phyloP scores from a whole-genome alignment of 2,888 invertebrate species.

The Synanthedon formicaeformis region DNA sequence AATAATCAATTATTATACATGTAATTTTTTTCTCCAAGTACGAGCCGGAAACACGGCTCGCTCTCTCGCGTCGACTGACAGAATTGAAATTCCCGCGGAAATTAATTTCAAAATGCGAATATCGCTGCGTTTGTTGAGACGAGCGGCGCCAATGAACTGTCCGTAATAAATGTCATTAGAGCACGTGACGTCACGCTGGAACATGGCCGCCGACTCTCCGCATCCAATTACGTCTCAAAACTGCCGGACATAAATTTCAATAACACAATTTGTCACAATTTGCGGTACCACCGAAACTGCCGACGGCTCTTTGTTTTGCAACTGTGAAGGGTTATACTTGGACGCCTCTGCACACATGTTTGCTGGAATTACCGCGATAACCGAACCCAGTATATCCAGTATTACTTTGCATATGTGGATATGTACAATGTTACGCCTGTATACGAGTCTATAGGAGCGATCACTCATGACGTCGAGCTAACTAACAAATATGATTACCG shows the following conservation, averaged over 20 bases:
- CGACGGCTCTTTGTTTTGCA: slow-evolving; percentile 37
- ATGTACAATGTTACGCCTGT: no score
- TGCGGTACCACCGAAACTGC: slow-evolving; percentile 35
- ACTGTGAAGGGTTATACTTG: slow-evolving; percentile 23
- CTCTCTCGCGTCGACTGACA: slow-evolving; percentile 8
- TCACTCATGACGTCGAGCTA: no score
- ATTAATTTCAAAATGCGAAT: slow-evolving; percentile 50
- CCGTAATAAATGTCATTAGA: slow-evolving; percentile 61
- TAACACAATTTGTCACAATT: slow-evolving; percentile 61
- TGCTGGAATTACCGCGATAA: not conserved
- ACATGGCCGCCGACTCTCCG: slow-evolving; percentile 45
- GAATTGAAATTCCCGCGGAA: slow-evolving; percentile 37
- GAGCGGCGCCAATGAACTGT: slow-evolving; percentile 52
- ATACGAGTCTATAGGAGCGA: no score
- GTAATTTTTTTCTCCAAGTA: no score
- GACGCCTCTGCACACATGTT: slow-evolving; percentile 12
- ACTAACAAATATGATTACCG: no score
- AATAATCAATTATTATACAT: no score
- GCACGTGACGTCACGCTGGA: slow-evolving; percentile 51
- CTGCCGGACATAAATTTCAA: slow-evolving; percentile 62
- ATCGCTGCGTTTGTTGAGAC: slow-evolving; percentile 34
- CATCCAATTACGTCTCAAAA: slow-evolving; percentile 62
- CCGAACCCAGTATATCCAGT: no score
- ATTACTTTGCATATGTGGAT: no score
- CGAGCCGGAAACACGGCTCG: not conserved